Conservation (phyloP, 2,888 invertebrate species). For the Acrocyrtus sp. region DNA sequence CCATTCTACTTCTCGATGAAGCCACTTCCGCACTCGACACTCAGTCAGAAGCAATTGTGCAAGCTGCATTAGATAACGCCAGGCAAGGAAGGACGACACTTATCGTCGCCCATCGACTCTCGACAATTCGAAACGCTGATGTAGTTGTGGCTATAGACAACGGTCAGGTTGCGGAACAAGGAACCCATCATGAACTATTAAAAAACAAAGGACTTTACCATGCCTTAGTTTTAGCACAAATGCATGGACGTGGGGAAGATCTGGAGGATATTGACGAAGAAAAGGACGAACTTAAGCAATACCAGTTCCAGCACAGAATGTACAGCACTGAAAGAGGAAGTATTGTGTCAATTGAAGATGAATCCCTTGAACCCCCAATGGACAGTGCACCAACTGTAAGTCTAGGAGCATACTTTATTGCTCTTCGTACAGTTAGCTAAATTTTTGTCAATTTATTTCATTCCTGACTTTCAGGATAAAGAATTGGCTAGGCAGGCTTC, state of each 20-base stretch:
- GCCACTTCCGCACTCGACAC: constrained; percentile 87
- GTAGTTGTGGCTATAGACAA: constrained; percentile 73
- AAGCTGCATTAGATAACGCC: constrained; percentile 74
- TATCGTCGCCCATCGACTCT: constrained; percentile 64
- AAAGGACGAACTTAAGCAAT: constrained; percentile 24
- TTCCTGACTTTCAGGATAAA: constrained; percentile 6
- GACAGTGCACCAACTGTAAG: neutral
- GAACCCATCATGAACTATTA: constrained; percentile 79
- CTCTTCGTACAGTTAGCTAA: neutral
- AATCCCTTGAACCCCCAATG: neutral
- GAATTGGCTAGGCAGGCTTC: constrained; percentile 61
- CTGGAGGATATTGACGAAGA: constrained; percentile 58
- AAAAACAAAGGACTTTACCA: constrained; percentile 74
- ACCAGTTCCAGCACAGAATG: neutral
- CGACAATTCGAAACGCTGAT: constrained; percentile 65
- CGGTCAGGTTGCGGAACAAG: constrained; percentile 77
- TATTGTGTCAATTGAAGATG: constrained; percentile 44
- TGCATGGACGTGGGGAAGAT: constrained; percentile 67
- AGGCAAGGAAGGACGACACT: constrained; percentile 63
- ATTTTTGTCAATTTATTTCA: neutral
- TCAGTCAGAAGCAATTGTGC: constrained; percentile 84
- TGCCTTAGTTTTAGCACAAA: constrained; percentile 75
- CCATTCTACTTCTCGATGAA: constrained; percentile 81
- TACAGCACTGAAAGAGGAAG: constrained; percentile 1
- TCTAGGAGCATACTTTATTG: neutral